Base-by-base conservation (phyloP, 2,888 invertebrate genomes). In the Scaptomyza cyrtandrae region DNA sequence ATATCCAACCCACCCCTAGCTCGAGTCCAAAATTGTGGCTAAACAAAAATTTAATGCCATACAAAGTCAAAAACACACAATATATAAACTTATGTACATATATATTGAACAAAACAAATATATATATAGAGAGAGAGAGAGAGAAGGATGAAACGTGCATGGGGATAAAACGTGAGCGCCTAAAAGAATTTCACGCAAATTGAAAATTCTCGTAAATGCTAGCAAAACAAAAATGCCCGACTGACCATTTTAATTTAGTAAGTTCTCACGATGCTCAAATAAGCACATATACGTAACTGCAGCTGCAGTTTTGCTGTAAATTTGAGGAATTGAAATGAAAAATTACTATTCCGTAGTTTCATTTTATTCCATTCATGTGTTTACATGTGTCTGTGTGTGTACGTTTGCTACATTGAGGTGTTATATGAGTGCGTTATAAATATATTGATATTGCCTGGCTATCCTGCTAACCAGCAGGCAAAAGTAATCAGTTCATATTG, bases 171-270 rank as follows among this genome's bases (percentile, higher is more conserved):
- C 78, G 79, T 79, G 78, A 45, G 44, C 77, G 60, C 56, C 85
- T 77, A 85, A 83, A 83, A 83, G 77, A 87, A 63, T 77, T 64
- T 75, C 69, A 67, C 64, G 72, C 60, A 83, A 83, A 83, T 83
- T 83, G 83, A 83, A 83, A 83, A 85, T 85, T 43, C 60, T 73
- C 70, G 73, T 64, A 78, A 84, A 83, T 67, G 70, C 65, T 48
- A 29, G 69, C 43, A 63, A 45, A 78, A 77, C 69, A 77, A 81
- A 65, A 74, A 76, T 69, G 68, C 71, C 74, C 65, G 62, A 57
- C 85, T 79, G 79, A 85, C 87, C 87, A 83, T 87, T 87, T 83
- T 83, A 72, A 87, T 83, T 85, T 83, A 75, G 54, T 85, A 82
- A 87, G 80, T 87, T 83, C 73, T 77, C 80, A 85, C 73, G 87